Evolutionary conservation across 2,888 invertebrate genomes (phyloP).

Genomic region (Ichneumoninae sp.): DNA sequence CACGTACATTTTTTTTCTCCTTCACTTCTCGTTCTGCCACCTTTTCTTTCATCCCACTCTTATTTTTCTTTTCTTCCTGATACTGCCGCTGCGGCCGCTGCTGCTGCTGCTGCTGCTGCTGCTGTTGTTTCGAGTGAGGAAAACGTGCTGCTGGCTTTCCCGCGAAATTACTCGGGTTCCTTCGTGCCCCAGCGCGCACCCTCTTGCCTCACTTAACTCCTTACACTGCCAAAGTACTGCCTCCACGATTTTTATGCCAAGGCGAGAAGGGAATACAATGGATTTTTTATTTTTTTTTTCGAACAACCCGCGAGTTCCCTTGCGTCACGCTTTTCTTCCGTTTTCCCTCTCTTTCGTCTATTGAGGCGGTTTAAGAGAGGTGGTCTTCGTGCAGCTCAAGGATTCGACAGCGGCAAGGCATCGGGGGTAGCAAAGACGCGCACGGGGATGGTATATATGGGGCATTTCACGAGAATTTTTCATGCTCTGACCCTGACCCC

Average conservation of each 20-base stretch:
- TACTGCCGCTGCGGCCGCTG: constrained; percentile 15
- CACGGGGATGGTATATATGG: no score
- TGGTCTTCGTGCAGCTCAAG: neutral
- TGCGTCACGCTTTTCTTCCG: constrained; percentile 3
- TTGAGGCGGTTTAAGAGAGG: neutral
- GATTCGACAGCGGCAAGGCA: constrained; percentile 1
- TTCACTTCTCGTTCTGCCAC: neutral
- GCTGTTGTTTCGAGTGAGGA: constrained; percentile 47
- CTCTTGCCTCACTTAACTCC: constrained; percentile 31
- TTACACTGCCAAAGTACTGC: constrained; percentile 29
- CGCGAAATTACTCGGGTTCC: constrained; percentile 72
- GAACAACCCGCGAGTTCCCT: neutral
- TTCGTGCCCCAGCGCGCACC: constrained; percentile 61
- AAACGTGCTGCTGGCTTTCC: constrained; percentile 67
- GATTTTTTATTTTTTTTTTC: constrained; percentile 17
- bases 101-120: constrained; percentile 28
- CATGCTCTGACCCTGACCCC: no score
- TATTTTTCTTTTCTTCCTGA: constrained; percentile 25
- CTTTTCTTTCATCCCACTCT: constrained; percentile 18
- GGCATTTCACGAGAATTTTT: no score
- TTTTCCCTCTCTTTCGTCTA: neutral
- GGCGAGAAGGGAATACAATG: constrained; percentile 29
- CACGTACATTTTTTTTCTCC: constrained; percentile 64
- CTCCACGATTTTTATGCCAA: constrained; percentile 31
- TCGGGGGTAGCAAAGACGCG: neutral